Conservation (phyloP, 2,113 vertebrate species). For the Elephas maximus region DNA sequence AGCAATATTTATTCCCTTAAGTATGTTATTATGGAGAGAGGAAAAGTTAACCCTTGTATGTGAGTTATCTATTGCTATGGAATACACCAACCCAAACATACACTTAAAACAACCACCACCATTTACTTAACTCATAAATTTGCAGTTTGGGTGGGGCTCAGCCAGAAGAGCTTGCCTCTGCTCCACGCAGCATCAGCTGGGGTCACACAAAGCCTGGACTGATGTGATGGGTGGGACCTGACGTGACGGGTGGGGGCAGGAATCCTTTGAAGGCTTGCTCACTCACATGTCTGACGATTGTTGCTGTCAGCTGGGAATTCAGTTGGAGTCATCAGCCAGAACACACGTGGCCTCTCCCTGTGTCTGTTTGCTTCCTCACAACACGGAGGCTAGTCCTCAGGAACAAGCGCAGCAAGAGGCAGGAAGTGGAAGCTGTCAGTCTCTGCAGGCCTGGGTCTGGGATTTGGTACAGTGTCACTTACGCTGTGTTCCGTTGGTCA, state of each 20-base stretch:
- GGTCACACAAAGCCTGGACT: background rate
- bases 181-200: background rate
- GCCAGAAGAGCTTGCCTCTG: background rate
- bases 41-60: background rate
- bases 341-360: background rate
- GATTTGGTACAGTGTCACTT: background rate
- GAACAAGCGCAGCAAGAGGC: background rate
- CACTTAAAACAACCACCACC: background rate
- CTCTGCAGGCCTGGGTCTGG: background rate
- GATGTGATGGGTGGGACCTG: background rate
- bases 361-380: background rate
- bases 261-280: background rate
- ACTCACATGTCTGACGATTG: background rate
- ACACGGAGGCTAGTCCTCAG: background rate
- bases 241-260: background rate
- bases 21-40: conserved; percentile 27
- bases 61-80: conserved; percentile 23
- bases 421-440: background rate
- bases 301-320: background rate
- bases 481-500: background rate
- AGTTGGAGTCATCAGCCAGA: background rate
- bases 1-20: conserved; percentile 41
- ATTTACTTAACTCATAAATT: conserved; percentile 17
- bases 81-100: background rate
- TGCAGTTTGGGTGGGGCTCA: background rate